These are phyloP conservation scores for Rhinopomastus cyanomelas DNA, from an alignment of 2,113 vertebrate species.

Conservation along the genomic window DNA sequence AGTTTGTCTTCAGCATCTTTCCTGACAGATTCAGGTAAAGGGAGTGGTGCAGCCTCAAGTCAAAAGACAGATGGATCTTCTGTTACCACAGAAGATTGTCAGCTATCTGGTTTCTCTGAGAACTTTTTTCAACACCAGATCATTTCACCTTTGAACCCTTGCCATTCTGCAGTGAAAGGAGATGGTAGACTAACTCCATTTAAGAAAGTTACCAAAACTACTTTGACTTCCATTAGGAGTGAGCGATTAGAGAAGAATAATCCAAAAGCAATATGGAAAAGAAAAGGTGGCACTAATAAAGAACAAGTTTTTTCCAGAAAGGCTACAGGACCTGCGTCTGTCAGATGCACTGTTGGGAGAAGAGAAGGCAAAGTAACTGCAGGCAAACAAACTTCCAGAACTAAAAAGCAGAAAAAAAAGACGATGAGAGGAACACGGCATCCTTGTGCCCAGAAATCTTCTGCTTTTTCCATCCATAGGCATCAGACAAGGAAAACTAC, in stretches of 20 bases:
- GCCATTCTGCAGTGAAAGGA: neutral
- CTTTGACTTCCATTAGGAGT: conserved; percentile 12
- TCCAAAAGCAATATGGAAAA: conserved; percentile 59
- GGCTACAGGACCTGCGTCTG: conserved; percentile 15
- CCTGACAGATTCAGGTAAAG: conserved; percentile 28
- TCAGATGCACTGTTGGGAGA: conserved; percentile 12
- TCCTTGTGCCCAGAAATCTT: conserved; percentile 47
- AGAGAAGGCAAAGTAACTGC: conserved; percentile 20
- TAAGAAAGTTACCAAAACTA: conserved; percentile 32
- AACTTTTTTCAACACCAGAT: conserved; percentile 52
- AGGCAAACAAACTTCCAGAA: conserved; percentile 46
- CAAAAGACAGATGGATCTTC: conserved; percentile 53
- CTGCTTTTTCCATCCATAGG: conserved; percentile 22
- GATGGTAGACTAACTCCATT: conserved; percentile 48
- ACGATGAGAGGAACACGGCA: conserved; percentile 50
- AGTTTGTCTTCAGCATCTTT: conserved; percentile 49
- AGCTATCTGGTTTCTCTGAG: conserved; percentile 17
- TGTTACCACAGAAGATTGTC: conserved; percentile 42
- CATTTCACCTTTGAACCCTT: conserved; percentile 56
- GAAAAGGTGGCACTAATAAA: conserved; percentile 36
- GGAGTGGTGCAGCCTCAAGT: conserved; percentile 41
- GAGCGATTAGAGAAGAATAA: conserved; percentile 41
- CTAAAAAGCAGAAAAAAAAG: conserved; percentile 62
- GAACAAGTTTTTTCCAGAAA: conserved; percentile 43
- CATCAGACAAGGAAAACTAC: conserved; percentile 53